Evolutionary conservation across 2,888 invertebrate genomes (phyloP).

Genomic region (Mellilla xanthometata): DNA sequence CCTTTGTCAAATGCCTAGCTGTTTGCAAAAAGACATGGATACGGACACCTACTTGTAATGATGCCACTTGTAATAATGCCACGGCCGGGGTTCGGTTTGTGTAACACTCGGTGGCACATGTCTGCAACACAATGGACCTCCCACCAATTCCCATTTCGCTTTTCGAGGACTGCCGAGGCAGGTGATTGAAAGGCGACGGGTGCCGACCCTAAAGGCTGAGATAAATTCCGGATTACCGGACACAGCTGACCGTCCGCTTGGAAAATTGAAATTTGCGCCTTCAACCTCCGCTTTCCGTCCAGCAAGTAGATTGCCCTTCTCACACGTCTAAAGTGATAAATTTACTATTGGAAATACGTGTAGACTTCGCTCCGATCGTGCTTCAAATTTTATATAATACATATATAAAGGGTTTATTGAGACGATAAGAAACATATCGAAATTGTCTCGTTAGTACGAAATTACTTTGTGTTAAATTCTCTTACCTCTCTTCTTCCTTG

Average conservation of each 20-base stretch:
- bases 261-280: slow-evolving; percentile 63
- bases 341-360: slow-evolving; percentile 30
- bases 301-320: slow-evolving; percentile 43
- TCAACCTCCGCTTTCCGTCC: slow-evolving; percentile 37
- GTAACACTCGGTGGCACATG: slow-evolving; percentile 39
- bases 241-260: slow-evolving; percentile 60
- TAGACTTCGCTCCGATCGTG: slow-evolving; percentile 1
- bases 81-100: slow-evolving; percentile 29
- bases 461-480: too few species aligned
- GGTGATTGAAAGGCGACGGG: slow-evolving; percentile 66
- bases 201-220: slow-evolving; percentile 50
- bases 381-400: too few species aligned
- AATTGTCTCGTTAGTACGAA: too few species aligned
- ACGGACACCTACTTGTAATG: slow-evolving; percentile 12
- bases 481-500: too few species aligned
- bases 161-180: slow-evolving; percentile 38
- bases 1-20: too few species aligned
- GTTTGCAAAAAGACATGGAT: too few species aligned
- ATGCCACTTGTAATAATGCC: slow-evolving; percentile 16
- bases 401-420: too few species aligned
- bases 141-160: slow-evolving; percentile 45
- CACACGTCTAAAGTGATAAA: slow-evolving; percentile 33
- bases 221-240: slow-evolving; percentile 61
- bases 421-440: too few species aligned
- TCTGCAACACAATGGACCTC: slow-evolving; percentile 42